Base-by-base conservation (phyloP, 2,113 vertebrate species). In the Lethenteron camtschaticum region DNA sequence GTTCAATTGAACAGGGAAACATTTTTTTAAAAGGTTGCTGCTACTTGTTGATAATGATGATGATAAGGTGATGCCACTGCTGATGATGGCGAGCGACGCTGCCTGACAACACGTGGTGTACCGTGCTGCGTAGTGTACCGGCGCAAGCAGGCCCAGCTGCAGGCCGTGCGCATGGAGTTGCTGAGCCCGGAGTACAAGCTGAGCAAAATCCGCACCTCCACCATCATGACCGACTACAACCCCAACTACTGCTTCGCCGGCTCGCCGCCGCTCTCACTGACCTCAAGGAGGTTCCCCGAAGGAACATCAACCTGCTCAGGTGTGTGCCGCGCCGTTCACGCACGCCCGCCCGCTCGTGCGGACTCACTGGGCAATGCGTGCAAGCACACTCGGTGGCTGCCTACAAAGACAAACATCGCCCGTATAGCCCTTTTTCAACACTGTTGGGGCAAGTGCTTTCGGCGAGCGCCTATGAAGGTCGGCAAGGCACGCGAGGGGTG, bases 181-280 rank as follows among this genome's bases (percentile, higher is more conserved):
- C 90, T 96, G 80, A 99, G 92, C 77, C 95, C 95, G 0, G 95
- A 99, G 73, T 99, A 95, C 73, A 99, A 99, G 20, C 84, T 99
- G 74, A 96, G 94, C 78, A 96, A 96, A 75, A 86, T 99, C 72
- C 81, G 89, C 1, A 95, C 94, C 55, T 96, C 94, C 56, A 99
- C 94, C 79, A 94, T 99, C 78, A 96, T 99, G 94, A 99, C 90
- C 0, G 94, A 99, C 81, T 99, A 99, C 82, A 99, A 99, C 76
- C 94, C 94, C 76, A 99, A 99, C 84, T 99, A 99, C 80, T 96
- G 91, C 81, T 99, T 99, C 73, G 94, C 87, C 1, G 94, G 94
- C 20, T 96, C 96, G 79, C 91, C 1, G 86, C 89, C 1, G 92
- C 92, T 9, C 87, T 99, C 81, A 95, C 85, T 3, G 94, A 99